Evolutionary conservation across 53 echinoderm and acorn worm species (phyloP).

Genomic region (Paracentrotus lividus): DNA sequence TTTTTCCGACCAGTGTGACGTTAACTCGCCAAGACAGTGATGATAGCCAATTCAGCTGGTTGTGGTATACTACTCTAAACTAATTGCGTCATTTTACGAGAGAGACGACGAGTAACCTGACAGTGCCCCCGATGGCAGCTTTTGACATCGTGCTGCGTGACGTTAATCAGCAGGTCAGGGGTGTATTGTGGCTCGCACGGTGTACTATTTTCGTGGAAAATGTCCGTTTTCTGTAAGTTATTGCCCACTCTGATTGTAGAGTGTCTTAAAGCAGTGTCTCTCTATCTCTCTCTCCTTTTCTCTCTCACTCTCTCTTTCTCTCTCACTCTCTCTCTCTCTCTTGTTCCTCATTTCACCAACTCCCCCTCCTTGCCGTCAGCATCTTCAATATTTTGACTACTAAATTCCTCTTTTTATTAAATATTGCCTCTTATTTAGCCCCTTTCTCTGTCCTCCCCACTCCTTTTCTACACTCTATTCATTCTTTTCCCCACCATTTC

Average conservation of each 20-base stretch:
- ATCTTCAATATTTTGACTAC: too few species aligned
- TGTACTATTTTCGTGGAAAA: neutral
- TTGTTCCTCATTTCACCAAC: neutral
- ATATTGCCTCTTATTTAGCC: too few species aligned
- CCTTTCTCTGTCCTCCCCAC: too few species aligned
- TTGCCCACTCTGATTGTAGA: neutral
- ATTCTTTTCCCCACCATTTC: neutral
- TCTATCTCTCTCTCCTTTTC: neutral
- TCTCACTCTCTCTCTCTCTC: neutral
- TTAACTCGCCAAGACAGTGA: neutral
- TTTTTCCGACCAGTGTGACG: neutral
- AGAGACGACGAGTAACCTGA: neutral
- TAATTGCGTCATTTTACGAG: slow-evolving; percentile 47
- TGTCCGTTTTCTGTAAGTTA: neutral
- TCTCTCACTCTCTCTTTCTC: neutral
- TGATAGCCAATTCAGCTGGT: neutral
- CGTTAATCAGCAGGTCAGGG: slow-evolving; percentile 1
- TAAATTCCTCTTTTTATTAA: too few species aligned
- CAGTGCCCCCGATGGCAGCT: neutral
- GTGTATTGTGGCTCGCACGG: neutral
- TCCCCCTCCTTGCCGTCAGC: too few species aligned
- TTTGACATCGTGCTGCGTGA: slow-evolving; percentile 1
- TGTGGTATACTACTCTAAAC: slow-evolving; percentile 11
- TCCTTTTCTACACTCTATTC: too few species aligned
- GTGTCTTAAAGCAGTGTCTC: neutral